phyloP scores from a whole-genome alignment of 2,113 vertebrate genomes.

The Rana temporaria region DNA sequence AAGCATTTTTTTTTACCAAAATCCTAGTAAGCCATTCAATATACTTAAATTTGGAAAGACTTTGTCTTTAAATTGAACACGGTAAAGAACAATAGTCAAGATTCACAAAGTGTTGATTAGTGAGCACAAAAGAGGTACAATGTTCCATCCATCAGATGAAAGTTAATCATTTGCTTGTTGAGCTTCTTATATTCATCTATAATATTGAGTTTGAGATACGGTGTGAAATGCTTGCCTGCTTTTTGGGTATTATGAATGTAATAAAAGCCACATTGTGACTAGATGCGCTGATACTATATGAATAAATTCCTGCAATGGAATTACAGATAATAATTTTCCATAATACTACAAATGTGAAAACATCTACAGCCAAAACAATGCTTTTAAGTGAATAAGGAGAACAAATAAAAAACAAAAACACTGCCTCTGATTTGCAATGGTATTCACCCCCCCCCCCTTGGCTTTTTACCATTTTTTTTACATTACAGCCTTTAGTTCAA shows the following conservation, averaged over 20 bases:
- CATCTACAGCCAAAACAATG: too few species aligned
- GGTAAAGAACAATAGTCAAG: slow-evolving; percentile 54
- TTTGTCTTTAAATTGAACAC: slow-evolving; percentile 23
- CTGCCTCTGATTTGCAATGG: too few species aligned
- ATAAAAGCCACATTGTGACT: background rate
- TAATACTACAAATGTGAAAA: background rate
- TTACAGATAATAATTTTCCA: background rate
- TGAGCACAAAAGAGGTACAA: background rate
- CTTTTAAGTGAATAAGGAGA: too few species aligned
- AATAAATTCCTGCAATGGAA: background rate
- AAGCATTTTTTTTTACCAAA: slow-evolving; percentile 31
- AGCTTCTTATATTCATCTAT: background rate
- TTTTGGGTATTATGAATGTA: background rate
- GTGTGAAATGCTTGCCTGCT: background rate
- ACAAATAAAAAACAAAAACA: too few species aligned
- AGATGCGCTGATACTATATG: background rate
- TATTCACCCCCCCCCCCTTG: too few species aligned
- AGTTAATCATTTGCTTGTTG: slow-evolving; percentile 14
- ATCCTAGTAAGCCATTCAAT: slow-evolving; percentile 11
- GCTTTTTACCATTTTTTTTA: too few species aligned
- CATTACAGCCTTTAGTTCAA: too few species aligned
- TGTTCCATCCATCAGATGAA: slow-evolving; percentile 8
- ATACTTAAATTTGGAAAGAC: slow-evolving; percentile 18
- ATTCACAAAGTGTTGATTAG: slow-evolving; percentile 46
- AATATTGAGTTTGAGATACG: background rate